Base-by-base conservation (phyloP, 2,888 invertebrate genomes). In the Epsilonema sp. region DNA sequence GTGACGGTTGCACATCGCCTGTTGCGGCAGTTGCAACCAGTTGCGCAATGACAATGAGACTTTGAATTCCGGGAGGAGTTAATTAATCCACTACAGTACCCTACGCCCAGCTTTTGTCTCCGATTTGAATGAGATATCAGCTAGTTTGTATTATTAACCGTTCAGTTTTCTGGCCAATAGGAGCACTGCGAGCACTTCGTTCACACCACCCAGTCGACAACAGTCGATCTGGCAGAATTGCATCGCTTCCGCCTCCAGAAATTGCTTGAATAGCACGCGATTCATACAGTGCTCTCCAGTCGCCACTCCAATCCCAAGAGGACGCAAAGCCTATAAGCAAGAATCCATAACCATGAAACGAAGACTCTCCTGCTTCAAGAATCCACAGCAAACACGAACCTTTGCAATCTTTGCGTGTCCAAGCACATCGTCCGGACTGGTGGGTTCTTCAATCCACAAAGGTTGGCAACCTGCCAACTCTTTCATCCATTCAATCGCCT, bases 231-330 rank as follows among this genome's bases (percentile, higher is more conserved):
- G 87, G 61, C 85, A 86, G 67, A 74, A 85, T 65, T 84, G 78
- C 66, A 86, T 74, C 1, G 79, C 85, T 23, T 75, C 76, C 19
- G 78, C 74, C 66, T 82, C 80, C 23, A 89, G 66, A 60, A 87
- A 79, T 58, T 68, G 87, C 62, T 87, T 89, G 71, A 89, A 89
- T 73, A 87, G 77, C 0, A 87, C 79, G 46, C 86, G 73, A 71
- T 89, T 89, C 26, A 80, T 80, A 65, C 84, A 85, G 78, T 82
- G 81, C 69, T 89, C 87, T 1, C 87, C 89, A 0, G 83, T 82
- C 0, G 87, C 89, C 36, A 89, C 83, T 2, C 79, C 80, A 52
- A 87, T 82, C 8, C 78, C 79, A 37, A 76, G 70, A 0, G 80
- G 79, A 53, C 77, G 63, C 53, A 75, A 56, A 2, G 69, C 73